Conservation (phyloP, 2,113 vertebrate genomes). For the Scatophagus argus region DNA sequence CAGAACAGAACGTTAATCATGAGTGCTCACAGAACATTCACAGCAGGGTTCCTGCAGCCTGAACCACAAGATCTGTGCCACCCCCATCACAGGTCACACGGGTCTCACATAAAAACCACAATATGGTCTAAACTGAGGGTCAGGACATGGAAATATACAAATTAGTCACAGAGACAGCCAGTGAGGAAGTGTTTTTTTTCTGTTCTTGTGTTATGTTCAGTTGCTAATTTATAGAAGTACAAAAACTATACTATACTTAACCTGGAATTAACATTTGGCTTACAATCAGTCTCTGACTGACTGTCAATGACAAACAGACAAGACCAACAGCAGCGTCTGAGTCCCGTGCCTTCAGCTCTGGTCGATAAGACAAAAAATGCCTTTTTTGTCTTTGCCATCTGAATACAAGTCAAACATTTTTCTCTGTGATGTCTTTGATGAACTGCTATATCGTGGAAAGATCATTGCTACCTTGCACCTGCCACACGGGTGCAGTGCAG, state of each 20-base stretch:
- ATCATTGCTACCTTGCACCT: background rate
- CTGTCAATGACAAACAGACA: background rate
- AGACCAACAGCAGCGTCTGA: background rate
- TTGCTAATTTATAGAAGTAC: background rate
- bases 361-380: background rate
- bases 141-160: background rate
- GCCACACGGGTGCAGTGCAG: background rate
- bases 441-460: background rate
- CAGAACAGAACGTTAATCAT: constrained; percentile 32
- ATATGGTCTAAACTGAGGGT: background rate
- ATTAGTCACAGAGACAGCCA: background rate
- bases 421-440: background rate
- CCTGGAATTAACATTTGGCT: too few species aligned
- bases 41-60: constrained; percentile 2
- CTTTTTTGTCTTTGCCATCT: background rate
- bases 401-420: background rate
- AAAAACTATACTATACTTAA: background rate
- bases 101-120: background rate
- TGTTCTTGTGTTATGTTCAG: background rate
- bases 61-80: background rate
- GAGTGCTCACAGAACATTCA: constrained; percentile 23
- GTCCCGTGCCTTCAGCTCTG: background rate
- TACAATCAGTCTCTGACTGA: too few species aligned
- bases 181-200: background rate
- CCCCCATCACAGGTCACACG: constrained; percentile 31